These are phyloP conservation scores for Sitta carolinensis DNA, from an alignment of 2,797 vertebrate species.

Conservation along the genomic window DNA sequence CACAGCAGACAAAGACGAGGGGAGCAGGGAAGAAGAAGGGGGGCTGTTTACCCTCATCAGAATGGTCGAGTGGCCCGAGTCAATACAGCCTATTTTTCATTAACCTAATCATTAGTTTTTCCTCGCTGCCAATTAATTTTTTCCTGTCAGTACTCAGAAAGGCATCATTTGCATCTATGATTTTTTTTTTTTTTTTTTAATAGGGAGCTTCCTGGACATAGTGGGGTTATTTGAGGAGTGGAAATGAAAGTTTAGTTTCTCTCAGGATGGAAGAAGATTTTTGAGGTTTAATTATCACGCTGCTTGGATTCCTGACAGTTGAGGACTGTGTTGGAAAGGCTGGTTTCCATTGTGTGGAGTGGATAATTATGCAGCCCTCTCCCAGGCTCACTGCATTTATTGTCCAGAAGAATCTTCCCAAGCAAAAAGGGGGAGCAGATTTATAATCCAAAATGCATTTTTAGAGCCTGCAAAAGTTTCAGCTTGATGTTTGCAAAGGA, in stretches of 20 bases:
- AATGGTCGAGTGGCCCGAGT: background rate
- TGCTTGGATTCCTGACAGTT: constrained; percentile 44
- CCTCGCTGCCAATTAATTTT: background rate
- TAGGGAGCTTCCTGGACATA: background rate
- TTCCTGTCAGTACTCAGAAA: background rate
- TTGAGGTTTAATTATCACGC: constrained; percentile 54
- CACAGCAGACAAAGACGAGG: background rate
- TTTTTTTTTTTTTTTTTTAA: background rate
- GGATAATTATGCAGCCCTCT: constrained; percentile 62
- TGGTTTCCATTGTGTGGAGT: constrained; percentile 50
- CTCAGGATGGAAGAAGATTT: background rate
- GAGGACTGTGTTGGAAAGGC: constrained; percentile 31
- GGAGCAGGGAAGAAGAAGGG: background rate
- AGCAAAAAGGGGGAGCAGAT: constrained; percentile 20
- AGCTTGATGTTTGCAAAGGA: background rate
- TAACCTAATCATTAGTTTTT: constrained; percentile 24
- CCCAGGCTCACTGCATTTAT: background rate
- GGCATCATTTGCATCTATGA: background rate
- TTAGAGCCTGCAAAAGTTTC: constrained; percentile 10
- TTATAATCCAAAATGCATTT: constrained; percentile 23
- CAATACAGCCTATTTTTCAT: constrained; percentile 41
- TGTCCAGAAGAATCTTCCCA: constrained; percentile 63
- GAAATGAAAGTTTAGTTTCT: constrained; percentile 4
- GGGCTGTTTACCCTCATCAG: constrained; percentile 30
- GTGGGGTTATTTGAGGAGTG: background rate